Evolutionary conservation across 2,888 invertebrate genomes (phyloP), one percentile per base, ranked within the genome.

Genomic region (Eudemis profundana): DNA sequence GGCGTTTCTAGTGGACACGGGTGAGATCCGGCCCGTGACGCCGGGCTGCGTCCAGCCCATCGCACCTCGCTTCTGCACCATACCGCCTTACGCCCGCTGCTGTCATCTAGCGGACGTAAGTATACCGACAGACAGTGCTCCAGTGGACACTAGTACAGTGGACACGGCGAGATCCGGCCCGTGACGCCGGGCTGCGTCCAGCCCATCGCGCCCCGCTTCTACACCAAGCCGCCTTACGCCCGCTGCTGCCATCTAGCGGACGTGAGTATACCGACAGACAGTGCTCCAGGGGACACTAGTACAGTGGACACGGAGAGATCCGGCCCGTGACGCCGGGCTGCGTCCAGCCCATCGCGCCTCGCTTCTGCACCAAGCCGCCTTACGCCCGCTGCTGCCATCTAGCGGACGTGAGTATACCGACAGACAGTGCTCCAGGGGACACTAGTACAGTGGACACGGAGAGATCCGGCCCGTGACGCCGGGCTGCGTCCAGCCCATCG

Each of bases 101-200:
- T 90, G 90, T 76, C 84, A 91, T 72, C 81, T 92, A 23, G 89
- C 89, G 8, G 89, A 88, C 78, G 91, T 91, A 42, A 78, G 80
- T 77, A 15, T 12, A 19, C 12, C 12, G 4, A 36, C 12, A 23
- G 2, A 36, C n/a, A n/a, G n/a, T n/a, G n/a, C n/a, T n/a, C n/a
- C n/a, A n/a, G n/a, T n/a, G n/a, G n/a, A n/a, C n/a, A n/a, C n/a
- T n/a, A n/a, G n/a, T n/a, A n/a, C n/a, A n/a, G n/a, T 91, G 33
- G 91, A 92, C 72, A 87, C 86, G 1, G 91, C 0, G 2, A 36
- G 12, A n/a, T 36, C 8, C 77, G 78, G 0, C n/a, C 38, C 0
- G 74, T n/a, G 0, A 66, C 74, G 0, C n/a, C 76, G 1, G 44
- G 66, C 0, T 62, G 66, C 40, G 65, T 91, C 14, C 84, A 82